Percentiles rank a stretch among this genome's conserved stretches.
Evolutionary conservation across 2,797 vertebrate genomes (phyloP).

Genomic region (Takifugu rubripes): DNA sequence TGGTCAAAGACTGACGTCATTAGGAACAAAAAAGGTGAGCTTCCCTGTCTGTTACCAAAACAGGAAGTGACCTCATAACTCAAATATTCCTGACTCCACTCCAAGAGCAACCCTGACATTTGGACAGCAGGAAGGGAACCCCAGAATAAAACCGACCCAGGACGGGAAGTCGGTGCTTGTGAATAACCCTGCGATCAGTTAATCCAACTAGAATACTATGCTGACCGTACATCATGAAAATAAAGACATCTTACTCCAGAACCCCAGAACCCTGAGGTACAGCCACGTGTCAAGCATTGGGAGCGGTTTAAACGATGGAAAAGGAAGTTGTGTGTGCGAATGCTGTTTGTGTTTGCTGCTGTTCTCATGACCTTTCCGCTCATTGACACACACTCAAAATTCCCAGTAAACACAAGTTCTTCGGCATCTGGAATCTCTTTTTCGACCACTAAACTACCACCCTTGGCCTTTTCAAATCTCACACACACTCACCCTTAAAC

Average conservation of each 20-base stretch:
- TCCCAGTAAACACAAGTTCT: slow-evolving; percentile 61
- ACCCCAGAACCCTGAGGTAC: background rate
- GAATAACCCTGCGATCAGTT: background rate
- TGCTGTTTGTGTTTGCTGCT: slow-evolving; percentile 26
- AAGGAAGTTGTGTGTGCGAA: slow-evolving; percentile 3
- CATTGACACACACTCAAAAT: slow-evolving; percentile 36
- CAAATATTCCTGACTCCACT: slow-evolving; percentile 1
- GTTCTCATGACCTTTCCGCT: slow-evolving; percentile 75
- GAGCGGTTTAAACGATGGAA: slow-evolving; percentile 4
- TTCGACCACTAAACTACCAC: slow-evolving; percentile 43
- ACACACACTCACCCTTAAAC: slow-evolving; percentile 9
- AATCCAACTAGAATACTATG: background rate
- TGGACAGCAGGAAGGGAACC: slow-evolving; percentile 15
- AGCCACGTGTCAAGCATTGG: background rate
- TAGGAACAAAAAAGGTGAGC: slow-evolving; percentile 19
- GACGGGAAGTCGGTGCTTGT: no score
- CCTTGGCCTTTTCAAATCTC: slow-evolving; percentile 12
- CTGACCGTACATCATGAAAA: no score
- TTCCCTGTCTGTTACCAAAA: slow-evolving; percentile 15
- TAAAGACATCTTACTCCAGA: no score
- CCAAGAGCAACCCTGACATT: slow-evolving; percentile 13
- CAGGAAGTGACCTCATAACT: slow-evolving; percentile 39
- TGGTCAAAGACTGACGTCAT: background rate
- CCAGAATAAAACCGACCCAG: background rate
- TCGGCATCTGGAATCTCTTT: slow-evolving; percentile 61